Percentiles rank a stretch among this genome's conserved stretches.
phyloP scores from a whole-genome alignment of 2,797 vertebrate species.

The Eulemur rubriventer region DNA sequence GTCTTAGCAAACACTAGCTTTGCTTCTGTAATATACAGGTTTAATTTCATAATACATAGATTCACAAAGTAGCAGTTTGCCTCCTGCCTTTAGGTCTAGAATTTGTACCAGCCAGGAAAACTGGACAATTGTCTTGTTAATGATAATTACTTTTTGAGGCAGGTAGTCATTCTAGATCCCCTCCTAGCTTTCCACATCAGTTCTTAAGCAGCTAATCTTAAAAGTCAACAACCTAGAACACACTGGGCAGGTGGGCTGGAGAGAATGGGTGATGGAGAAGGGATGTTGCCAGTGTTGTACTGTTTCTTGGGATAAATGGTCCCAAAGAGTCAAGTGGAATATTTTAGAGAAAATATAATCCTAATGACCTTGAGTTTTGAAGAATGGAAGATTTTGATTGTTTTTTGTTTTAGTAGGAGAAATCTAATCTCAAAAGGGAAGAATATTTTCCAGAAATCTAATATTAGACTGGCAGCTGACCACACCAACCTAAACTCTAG shows the following conservation, averaged over 20 bases:
- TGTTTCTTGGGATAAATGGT: not conserved
- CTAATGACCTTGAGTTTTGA: not conserved
- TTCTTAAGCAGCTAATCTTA: not conserved
- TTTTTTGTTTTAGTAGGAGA: not conserved
- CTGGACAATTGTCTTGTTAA: not conserved
- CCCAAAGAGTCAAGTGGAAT: not conserved
- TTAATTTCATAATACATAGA: not conserved
- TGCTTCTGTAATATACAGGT: not conserved
- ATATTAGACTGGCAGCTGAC: not conserved
- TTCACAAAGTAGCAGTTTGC: not conserved
- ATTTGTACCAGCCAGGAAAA: not conserved
- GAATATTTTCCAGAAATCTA: not conserved
- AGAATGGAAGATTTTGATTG: not conserved
- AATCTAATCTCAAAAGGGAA: not conserved
- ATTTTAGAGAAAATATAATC: not conserved
- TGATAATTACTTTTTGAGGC: not conserved
- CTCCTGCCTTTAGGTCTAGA: not conserved
- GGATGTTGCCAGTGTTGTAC: not conserved
- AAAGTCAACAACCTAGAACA: not conserved
- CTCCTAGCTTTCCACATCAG: not conserved
- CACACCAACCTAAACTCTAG: not conserved
- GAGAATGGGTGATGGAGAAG: not conserved
- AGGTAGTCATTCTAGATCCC: not conserved
- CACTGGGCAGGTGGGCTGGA: not conserved
- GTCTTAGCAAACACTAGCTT: not conserved